These are phyloP conservation scores for Brachynemurus nebulosus DNA, from an alignment of 2,888 invertebrate species.

Conservation along the genomic window DNA sequence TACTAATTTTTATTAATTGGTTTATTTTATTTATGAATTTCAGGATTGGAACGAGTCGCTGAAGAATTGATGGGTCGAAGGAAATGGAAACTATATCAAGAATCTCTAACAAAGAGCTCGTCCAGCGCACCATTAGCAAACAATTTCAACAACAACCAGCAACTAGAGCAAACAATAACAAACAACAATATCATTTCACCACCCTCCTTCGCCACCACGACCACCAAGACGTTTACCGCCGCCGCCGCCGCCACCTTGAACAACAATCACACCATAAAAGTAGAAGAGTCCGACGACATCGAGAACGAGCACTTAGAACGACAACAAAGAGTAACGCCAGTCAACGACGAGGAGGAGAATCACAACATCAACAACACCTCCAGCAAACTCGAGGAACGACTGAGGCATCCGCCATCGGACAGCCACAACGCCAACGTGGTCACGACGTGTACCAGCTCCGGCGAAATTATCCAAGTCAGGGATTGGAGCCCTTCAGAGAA, in stretches of 20 bases:
- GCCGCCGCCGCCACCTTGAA: slow-evolving; percentile 12
- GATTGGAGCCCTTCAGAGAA: slow-evolving; percentile 63
- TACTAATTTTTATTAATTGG: not conserved
- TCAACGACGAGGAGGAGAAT: slow-evolving; percentile 14
- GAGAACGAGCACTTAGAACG: slow-evolving; percentile 23
- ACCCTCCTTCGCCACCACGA: slow-evolving; percentile 32
- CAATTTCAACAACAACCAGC: slow-evolving; percentile 15
- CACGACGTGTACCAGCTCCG: slow-evolving; percentile 25
- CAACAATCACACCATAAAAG: slow-evolving; percentile 24
- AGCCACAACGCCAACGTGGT: slow-evolving; percentile 12
- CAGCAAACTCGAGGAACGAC: slow-evolving; percentile 19
- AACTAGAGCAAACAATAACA: slow-evolving; percentile 18
- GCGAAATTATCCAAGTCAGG: slow-evolving; percentile 25
- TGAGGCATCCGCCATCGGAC: slow-evolving; percentile 18
- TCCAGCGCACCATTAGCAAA: slow-evolving; percentile 25
- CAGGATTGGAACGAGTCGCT: slow-evolving; percentile 92
- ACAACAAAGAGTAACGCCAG: slow-evolving; percentile 16
- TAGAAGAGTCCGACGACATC: slow-evolving; percentile 31
- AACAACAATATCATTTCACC: slow-evolving; percentile 22
- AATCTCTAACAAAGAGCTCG: slow-evolving; percentile 37
- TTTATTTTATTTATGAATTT: slow-evolving; percentile 9
- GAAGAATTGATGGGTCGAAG: slow-evolving; percentile 94
- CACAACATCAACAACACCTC: slow-evolving; percentile 13
- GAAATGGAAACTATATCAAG: slow-evolving; percentile 92
- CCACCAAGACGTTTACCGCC: slow-evolving; percentile 21